Evolutionary conservation across 2,797 vertebrate species (phyloP), one percentile per base, ranked within the genome.

Genomic region (Pseudomugil tenellus): DNA sequence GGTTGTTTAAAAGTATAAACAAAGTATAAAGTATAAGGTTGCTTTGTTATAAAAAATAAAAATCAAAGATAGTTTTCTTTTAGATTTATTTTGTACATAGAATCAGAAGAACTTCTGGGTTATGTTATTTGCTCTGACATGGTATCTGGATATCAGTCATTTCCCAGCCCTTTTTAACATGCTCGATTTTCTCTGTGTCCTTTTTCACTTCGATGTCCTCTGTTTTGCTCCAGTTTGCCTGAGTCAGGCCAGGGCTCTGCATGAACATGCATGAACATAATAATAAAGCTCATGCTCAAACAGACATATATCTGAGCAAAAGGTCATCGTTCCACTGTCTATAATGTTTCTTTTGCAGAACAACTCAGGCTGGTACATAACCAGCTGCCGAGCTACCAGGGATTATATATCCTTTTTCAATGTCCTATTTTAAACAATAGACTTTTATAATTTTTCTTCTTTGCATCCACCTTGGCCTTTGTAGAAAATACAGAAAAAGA

Each of bases 131-230:
- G 98, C 96, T 96, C 96, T 98, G 72, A 90, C 76, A 41, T 87
- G 80, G 70, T 96, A 94, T 61, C 96, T 97, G 0, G 95, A 94
- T n/a, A 56, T 98, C 95, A 0, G 90, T 92, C 21, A 78, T 82
- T 79, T 97, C 96, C 97, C 96, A 98, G 23, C 95, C 93, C 70
- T 95, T 92, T 90, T 80, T 94, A 76, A 99, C 97, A 84, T 97
- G 91, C 59, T 97, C 96, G 46, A 70, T 65, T 85, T 92, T 90
- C 63, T 95, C 93, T 0, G 94, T 96, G 81, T 99, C 96, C 88
- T 93, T 97, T 79, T 80, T 96, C 67, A 97, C 78, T 37, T 95
- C 90, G 0, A 96, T 68, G 23, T 63, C 31, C 0, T 94, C 94
- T 0, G 76, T 63, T 37, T 95, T 92, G 49, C 48, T 90, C 95